These are phyloP conservation scores for Eustalomyia histrio DNA, from an alignment of 2,888 invertebrate genomes.

Conservation along the genomic window DNA sequence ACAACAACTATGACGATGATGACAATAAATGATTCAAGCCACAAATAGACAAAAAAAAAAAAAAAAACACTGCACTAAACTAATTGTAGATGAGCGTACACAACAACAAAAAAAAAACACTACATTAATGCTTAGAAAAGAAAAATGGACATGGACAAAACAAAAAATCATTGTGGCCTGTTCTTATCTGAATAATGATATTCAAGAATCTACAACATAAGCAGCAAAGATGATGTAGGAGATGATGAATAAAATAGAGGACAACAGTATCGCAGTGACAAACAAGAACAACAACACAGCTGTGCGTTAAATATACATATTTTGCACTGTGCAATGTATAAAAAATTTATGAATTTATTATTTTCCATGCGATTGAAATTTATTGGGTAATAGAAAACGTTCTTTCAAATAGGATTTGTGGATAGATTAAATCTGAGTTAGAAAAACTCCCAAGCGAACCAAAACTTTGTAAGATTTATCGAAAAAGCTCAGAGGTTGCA, in stretches of 20 bases:
- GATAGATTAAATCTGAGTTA: no score
- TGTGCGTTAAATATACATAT: constrained; percentile 39
- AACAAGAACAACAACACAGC: constrained; percentile 34
- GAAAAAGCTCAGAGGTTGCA: no score
- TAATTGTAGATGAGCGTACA: constrained; percentile 48
- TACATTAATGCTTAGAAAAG: constrained; percentile 61
- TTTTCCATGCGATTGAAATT: background rate
- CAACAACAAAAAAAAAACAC: constrained; percentile 23
- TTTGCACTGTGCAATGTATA: constrained; percentile 9
- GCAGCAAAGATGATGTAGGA: constrained; percentile 48
- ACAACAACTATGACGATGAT: constrained; percentile 38
- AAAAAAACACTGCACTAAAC: constrained; percentile 31
- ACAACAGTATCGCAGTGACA: constrained; percentile 29
- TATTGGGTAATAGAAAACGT: background rate
- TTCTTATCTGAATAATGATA: constrained; percentile 69
- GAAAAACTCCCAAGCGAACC: no score
- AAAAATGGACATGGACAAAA: constrained; percentile 48
- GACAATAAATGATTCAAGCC: constrained; percentile 31
- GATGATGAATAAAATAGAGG: constrained; percentile 55
- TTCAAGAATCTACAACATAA: constrained; percentile 67
- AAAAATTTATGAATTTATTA: background rate
- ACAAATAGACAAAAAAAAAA: background rate
- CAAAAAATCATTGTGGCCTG: constrained; percentile 40
- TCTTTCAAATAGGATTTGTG: background rate
- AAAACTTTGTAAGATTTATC: no score